A percentile compares a stretch with the other conserved stretches of the same genome.
phyloP scores from a whole-genome alignment of 2,113 vertebrate species.

The Myiopsitta monachus region DNA sequence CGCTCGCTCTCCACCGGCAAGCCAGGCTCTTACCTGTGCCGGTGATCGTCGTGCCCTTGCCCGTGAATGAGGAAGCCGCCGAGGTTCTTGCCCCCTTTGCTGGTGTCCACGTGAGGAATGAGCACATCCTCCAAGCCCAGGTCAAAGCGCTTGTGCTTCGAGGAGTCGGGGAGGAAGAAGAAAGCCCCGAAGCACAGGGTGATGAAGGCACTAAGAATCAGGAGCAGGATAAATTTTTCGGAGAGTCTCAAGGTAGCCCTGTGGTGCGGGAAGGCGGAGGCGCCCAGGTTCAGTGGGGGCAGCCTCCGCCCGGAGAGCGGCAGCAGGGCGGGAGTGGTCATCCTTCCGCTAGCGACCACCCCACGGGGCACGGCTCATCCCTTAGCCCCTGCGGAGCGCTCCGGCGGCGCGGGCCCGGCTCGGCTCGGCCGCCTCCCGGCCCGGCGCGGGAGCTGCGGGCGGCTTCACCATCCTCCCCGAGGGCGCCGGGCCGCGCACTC shows the following conservation, averaged over 20 bases:
- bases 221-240: conserved; percentile 98
- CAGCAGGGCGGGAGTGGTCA: conserved; percentile 94
- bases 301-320: conserved; percentile 95
- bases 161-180: conserved; percentile 98
- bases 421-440: background rate
- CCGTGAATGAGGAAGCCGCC: conserved; percentile 90
- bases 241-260: conserved; percentile 94
- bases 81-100: conserved; percentile 84
- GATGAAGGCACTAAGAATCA: conserved; percentile 99
- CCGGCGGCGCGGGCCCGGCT: background rate
- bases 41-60: conserved; percentile 87
- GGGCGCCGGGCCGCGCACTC: background rate
- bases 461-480: conserved; percentile 9
- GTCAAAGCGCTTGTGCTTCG: conserved; percentile 98
- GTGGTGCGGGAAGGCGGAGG: conserved; percentile 91
- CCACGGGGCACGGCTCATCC: background rate
- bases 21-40: conserved; percentile 84
- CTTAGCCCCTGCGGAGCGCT: background rate
- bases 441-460: background rate
- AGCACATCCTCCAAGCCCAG: conserved; percentile 95
- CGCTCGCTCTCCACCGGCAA: background rate
- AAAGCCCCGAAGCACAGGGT: conserved; percentile 98
- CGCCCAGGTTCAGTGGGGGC: conserved; percentile 88
- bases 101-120: conserved; percentile 92
- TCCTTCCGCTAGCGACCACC: conserved; percentile 54